A percentile compares a stretch with the other conserved stretches of the same genome.
phyloP scores from a whole-genome alignment of 2,797 vertebrate genomes.

The Lateolabrax maculatus region DNA sequence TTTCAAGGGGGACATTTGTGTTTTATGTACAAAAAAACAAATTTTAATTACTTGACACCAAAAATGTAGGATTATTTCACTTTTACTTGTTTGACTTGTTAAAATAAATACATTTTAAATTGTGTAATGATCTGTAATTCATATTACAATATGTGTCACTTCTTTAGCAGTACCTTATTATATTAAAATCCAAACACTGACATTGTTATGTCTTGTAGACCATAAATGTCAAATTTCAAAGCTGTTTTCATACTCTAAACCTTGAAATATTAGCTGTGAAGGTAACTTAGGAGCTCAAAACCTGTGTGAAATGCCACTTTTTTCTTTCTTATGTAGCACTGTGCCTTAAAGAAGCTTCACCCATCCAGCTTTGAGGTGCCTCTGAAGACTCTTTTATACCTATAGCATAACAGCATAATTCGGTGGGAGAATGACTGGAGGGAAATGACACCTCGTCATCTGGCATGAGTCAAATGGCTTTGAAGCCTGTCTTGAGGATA shows the following conservation, averaged over 20 bases:
- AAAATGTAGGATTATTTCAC: not conserved
- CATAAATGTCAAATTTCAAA: slow-evolving; percentile 22
- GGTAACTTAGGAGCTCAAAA: not conserved
- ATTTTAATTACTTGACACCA: not conserved
- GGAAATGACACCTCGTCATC: slow-evolving; percentile 69
- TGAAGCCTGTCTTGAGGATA: slow-evolving; percentile 72
- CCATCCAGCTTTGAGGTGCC: slow-evolving; percentile 21
- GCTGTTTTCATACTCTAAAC: slow-evolving; percentile 13
- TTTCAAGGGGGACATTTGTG: not conserved
- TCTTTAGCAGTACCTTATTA: too few relatives aligned
- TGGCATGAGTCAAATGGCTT: slow-evolving; percentile 63
- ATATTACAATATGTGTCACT: not conserved
- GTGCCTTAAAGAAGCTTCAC: not conserved
- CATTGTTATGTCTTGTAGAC: not conserved
- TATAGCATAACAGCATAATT: slow-evolving; percentile 33
- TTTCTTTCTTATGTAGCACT: not conserved
- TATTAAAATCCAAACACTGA: not conserved
- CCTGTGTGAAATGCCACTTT: slow-evolving; percentile 3
- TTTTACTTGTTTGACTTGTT: not conserved
- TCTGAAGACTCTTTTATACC: slow-evolving; percentile 8
- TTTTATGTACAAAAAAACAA: not conserved
- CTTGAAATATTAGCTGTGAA: not conserved
- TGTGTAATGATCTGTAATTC: not conserved
- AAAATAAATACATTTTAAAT: not conserved
- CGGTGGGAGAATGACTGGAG: slow-evolving; percentile 47